These are phyloP conservation scores for Phrynocephalus guinanensis DNA, from an alignment of 2,797 vertebrate species.

Conservation along the genomic window DNA sequence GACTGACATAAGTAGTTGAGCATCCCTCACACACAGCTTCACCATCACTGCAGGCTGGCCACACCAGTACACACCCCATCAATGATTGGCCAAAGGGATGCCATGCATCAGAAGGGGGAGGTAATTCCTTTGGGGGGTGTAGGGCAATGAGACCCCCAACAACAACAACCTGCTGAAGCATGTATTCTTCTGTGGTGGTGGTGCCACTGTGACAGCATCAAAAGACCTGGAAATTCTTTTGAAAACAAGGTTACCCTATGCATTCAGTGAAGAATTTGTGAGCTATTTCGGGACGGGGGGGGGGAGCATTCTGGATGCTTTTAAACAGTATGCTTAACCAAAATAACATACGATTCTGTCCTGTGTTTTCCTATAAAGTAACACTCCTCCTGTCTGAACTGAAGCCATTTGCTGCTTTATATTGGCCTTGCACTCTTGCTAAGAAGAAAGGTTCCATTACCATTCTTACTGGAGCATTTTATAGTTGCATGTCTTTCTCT, in stretches of 20 bases:
- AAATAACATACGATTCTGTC: not conserved
- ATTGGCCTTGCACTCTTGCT: not conserved
- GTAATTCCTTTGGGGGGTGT: too few relatives aligned
- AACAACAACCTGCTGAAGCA: too few relatives aligned
- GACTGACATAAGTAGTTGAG: not conserved
- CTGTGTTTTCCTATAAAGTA: not conserved
- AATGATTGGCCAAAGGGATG: too few relatives aligned
- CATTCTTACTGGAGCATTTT: conserved; percentile 40
- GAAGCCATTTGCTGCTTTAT: conserved; percentile 16
- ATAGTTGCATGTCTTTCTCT: conserved; percentile 48
- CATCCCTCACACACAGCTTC: too few relatives aligned
- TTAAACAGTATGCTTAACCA: not conserved
- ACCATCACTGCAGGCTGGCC: not conserved
- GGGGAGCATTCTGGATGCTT: not conserved
- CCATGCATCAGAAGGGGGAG: too few relatives aligned
- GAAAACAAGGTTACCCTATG: too few relatives aligned
- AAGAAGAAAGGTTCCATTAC: conserved; percentile 17
- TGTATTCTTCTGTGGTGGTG: too few relatives aligned
- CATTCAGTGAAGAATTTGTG: too few relatives aligned
- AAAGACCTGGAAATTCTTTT: too few relatives aligned
- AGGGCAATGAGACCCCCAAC: too few relatives aligned
- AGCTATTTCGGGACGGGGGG: too few relatives aligned
- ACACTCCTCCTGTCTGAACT: conserved; percentile 7
- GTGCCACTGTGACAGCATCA: too few relatives aligned
- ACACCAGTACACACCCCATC: not conserved